Evolutionary conservation across 2,888 invertebrate species (phyloP).

Genomic region (Drosophila fungiperda): DNA sequence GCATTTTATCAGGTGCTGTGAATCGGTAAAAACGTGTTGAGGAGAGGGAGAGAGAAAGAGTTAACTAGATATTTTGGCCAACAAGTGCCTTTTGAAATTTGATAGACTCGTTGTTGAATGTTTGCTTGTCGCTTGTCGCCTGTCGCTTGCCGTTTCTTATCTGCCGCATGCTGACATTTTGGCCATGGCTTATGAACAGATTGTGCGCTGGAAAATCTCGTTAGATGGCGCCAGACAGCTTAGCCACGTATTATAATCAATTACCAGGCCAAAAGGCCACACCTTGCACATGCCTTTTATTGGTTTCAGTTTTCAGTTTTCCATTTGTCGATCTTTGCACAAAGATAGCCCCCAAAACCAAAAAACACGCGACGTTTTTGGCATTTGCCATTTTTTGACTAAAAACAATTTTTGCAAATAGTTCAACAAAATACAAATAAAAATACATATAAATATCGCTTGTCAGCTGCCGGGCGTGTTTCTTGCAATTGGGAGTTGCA

Average conservation of each 20-base stretch:
- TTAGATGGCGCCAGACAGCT: slow-evolving; percentile 69
- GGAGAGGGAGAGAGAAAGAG: slow-evolving; percentile 1
- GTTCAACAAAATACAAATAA: slow-evolving; percentile 22
- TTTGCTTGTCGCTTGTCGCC: slow-evolving; percentile 34
- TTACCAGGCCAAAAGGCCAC: slow-evolving; percentile 64
- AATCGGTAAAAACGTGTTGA: slow-evolving; percentile 54
- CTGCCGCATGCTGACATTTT: slow-evolving; percentile 53
- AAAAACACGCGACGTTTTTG: slow-evolving; percentile 72
- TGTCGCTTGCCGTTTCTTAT: slow-evolving; percentile 43
- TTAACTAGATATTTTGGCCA: slow-evolving; percentile 31
- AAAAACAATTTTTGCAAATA: slow-evolving; percentile 46
- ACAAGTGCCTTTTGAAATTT: slow-evolving; percentile 73
- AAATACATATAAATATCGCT: slow-evolving; percentile 55
- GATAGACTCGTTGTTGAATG: slow-evolving; percentile 63
- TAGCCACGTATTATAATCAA: slow-evolving; percentile 65
- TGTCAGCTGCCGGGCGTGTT: slow-evolving; percentile 73
- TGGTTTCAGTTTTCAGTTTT: slow-evolving; percentile 57
- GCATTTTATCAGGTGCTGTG: slow-evolving; percentile 58
- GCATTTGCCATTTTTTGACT: slow-evolving; percentile 56
- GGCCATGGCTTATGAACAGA: slow-evolving; percentile 51
- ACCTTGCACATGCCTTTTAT: slow-evolving; percentile 67
- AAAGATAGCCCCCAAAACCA: slow-evolving; percentile 53
- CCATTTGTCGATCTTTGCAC: slow-evolving; percentile 54
- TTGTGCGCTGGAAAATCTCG: slow-evolving; percentile 35
- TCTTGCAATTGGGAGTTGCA: slow-evolving; percentile 34